A percentile compares a stretch with the other conserved stretches of the same genome.
These are phyloP conservation scores for Eupristina koningsbergeri DNA, from an alignment of 1,140 invertebrate genomes.

Conservation along the genomic window DNA sequence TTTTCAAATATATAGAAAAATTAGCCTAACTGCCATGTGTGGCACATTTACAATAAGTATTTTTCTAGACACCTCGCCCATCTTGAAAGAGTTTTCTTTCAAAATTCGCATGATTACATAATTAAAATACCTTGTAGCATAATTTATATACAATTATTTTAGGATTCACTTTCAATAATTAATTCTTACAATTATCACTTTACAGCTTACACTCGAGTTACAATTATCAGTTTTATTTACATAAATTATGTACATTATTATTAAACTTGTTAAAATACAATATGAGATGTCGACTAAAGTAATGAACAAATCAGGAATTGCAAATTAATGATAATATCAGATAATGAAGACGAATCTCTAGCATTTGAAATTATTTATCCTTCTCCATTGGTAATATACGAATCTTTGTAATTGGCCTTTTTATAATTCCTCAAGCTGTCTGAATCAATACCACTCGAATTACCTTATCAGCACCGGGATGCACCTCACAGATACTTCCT, in stretches of 20 bases:
- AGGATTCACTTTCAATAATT: not conserved
- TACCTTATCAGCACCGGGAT: constrained; percentile 27
- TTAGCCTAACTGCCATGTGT: too few species aligned
- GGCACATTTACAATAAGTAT: too few species aligned
- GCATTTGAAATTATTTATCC: too few species aligned
- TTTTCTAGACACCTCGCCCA: constrained; percentile 19
- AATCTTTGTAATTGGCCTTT: not conserved
- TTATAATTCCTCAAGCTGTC: constrained; percentile 23
- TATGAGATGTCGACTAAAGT: not conserved
- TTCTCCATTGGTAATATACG: not conserved
- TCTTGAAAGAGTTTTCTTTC: constrained; percentile 12
- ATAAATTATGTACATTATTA: not conserved
- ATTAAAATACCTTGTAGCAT: too few species aligned
- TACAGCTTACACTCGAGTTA: not conserved
- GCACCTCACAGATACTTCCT: not conserved
- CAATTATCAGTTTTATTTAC: too few species aligned
- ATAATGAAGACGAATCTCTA: too few species aligned
- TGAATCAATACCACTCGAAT: constrained; percentile 26
- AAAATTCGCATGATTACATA: too few species aligned
- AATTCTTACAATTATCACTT: not conserved
- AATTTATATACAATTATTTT: not conserved
- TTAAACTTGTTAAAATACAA: not conserved
- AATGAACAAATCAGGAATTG: not conserved
- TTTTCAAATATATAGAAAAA: too few species aligned
- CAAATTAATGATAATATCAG: too few species aligned